Evolutionary conservation across 2,797 vertebrate species (phyloP).

Genomic region (Sitta carolinensis): DNA sequence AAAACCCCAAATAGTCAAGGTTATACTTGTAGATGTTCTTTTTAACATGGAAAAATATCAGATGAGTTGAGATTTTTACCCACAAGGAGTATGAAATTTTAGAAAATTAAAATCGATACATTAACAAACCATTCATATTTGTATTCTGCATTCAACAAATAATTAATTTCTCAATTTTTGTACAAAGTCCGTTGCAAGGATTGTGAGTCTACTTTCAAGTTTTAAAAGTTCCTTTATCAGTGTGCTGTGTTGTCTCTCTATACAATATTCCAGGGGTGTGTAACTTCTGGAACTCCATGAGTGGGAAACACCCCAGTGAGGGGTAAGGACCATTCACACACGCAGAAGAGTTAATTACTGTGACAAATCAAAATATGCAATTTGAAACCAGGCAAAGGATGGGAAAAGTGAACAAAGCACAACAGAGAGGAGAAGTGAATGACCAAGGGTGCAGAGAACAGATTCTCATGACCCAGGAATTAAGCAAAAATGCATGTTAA

Average conservation of each 20-base stretch:
- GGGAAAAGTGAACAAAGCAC: neutral
- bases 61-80: neutral
- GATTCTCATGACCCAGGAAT: neutral
- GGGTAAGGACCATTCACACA: neutral
- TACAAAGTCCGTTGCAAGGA: neutral
- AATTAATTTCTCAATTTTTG: neutral
- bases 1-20: neutral
- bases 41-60: neutral
- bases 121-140: neutral
- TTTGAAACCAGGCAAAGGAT: neutral
- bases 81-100: neutral
- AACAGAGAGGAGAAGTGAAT: neutral
- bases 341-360: neutral
- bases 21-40: neutral
- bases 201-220: neutral
- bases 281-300: neutral
- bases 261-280: neutral
- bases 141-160: neutral
- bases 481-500: neutral
- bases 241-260: rapidly evolving
- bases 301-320: neutral
- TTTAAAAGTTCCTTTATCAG: neutral
- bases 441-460: neutral
- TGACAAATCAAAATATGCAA: neutral
- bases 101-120: neutral